Base-by-base conservation (phyloP, 2,888 invertebrate species). In the Pristionchus entomophagus region DNA sequence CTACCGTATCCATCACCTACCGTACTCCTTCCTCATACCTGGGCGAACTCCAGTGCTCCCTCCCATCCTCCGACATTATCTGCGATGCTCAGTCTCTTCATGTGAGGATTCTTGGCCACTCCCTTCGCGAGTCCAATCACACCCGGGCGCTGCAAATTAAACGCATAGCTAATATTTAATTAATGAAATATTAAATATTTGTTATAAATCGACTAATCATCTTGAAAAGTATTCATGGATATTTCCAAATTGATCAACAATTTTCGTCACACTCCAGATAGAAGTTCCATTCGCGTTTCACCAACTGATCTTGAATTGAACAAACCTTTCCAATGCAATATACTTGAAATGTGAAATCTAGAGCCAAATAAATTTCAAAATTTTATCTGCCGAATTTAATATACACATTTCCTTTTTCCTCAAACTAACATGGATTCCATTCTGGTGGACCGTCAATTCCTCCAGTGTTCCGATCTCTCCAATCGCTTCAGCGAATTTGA, bases 391-490 rank as follows among this genome's bases (percentile, higher is more conserved):
- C n/a, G n/a, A n/a, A n/a, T n/a, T n/a, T n/a, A n/a, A n/a, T n/a
- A n/a, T n/a, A n/a, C n/a, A n/a, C n/a, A n/a, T n/a, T n/a, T n/a
- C n/a, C n/a, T n/a, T n/a, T n/a, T n/a, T n/a, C n/a, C n/a, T n/a
- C n/a, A n/a, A n/a, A 0, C 98, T 98, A 0, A 94, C 94, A 93
- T 97, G 97, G 91, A 99, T 99, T 0, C 98, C 98, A 94, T 99
- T 99, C 94, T 99, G 99, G 0, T 97, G 97, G 96, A 99, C 97
- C 8, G 96, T 95, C 41, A 99, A 95, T 94, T 97, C 96, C 94
- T 97, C 97, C 17, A 99, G 94, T 0, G 96, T 96, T 41, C 96
- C 96, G 91, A 98, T 95, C 81, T 95, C 96, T 95, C 95, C 95
- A 93, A 99, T 97, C 14, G 97, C 97, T 86, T 95, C 94, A 0